Evolutionary conservation across 2,888 invertebrate species (phyloP), one percentile per base, ranked within the genome.

Genomic region (Digitonthophagus gazella): DNA sequence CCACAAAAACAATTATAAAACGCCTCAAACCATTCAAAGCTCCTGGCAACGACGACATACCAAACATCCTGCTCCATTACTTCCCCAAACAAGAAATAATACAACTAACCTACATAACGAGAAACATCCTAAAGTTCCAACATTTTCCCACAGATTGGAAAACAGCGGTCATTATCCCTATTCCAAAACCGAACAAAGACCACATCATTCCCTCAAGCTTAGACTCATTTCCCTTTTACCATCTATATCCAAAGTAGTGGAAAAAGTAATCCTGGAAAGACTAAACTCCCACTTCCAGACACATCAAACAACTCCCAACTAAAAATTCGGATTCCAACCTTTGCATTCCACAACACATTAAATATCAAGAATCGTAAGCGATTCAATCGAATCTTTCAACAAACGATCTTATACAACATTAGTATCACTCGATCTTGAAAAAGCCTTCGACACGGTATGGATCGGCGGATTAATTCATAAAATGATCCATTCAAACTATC

Each of bases 241-340:
- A n/a, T n/a, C n/a, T n/a, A n/a, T n/a, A n/a, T n/a, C n/a, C n/a
- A n/a, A n/a, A n/a, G n/a, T n/a, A n/a, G n/a, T n/a, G n/a, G n/a
- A n/a, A n/a, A n/a, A n/a, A n/a, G n/a, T n/a, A n/a, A n/a, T n/a
- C n/a, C n/a, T n/a, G n/a, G n/a, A n/a, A n/a, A n/a, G n/a, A n/a
- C n/a, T n/a, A n/a, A n/a, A n/a, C 0, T 28, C 56, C 5, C 56
- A 69, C 19, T 54, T 44, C 15, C 66, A 71, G 22, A 56, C 16
- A 5, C 54, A 66, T 15, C 64, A 67, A n/a, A 11, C 71, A 15
- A 58, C 78, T n/a, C 73, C 76, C 4, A 14, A 66, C 3, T 69
- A 76, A 15, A 78, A 80, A 73, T 78, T 77, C 66, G 78, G 78
- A 2, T 79, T 80, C 70, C 65, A 78, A 28, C 55, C 66, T 11